A percentile compares a stretch with the other conserved stretches of the same genome.
Conservation (phyloP, 2,888 invertebrate species). For the Drosophila robusta region DNA sequence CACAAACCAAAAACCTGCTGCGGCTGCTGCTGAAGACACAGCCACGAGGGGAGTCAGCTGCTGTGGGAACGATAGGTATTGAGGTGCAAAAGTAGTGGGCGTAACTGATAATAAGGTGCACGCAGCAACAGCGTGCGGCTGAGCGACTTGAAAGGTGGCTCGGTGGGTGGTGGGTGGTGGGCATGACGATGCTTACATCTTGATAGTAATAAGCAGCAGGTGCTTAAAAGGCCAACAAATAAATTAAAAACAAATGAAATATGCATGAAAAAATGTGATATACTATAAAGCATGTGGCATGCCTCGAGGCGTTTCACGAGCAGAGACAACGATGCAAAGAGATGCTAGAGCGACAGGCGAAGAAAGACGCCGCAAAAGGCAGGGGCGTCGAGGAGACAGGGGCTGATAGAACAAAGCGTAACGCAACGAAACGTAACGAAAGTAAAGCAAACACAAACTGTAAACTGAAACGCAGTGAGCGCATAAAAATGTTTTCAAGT, state of each 20-base stretch:
- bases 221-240: slow-evolving; percentile 20
- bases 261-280: slow-evolving; percentile 15
- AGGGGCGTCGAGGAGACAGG: background rate
- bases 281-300: slow-evolving; percentile 22
- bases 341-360: background rate
- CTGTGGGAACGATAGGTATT: slow-evolving; percentile 1
- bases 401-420: slow-evolving; percentile 7
- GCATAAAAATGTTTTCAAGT: slow-evolving; percentile 46
- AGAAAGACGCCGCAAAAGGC: background rate
- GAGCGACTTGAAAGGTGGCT: background rate
- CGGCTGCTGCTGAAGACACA: background rate
- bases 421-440: slow-evolving; percentile 21
- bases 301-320: slow-evolving; percentile 27
- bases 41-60: background rate
- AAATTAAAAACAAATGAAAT: slow-evolving; percentile 40
- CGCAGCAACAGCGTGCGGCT: background rate
- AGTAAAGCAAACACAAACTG: slow-evolving; percentile 41
- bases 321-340: background rate
- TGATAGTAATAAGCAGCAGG: slow-evolving; percentile 20
- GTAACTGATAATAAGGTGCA: slow-evolving; percentile 4
- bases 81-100: slow-evolving; percentile 10
- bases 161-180: background rate
- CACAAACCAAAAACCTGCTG: background rate
- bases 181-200: background rate
- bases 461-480: slow-evolving; percentile 22